Base-by-base conservation (phyloP, 2,888 invertebrate species). In the Alentia gelatinosa region DNA sequence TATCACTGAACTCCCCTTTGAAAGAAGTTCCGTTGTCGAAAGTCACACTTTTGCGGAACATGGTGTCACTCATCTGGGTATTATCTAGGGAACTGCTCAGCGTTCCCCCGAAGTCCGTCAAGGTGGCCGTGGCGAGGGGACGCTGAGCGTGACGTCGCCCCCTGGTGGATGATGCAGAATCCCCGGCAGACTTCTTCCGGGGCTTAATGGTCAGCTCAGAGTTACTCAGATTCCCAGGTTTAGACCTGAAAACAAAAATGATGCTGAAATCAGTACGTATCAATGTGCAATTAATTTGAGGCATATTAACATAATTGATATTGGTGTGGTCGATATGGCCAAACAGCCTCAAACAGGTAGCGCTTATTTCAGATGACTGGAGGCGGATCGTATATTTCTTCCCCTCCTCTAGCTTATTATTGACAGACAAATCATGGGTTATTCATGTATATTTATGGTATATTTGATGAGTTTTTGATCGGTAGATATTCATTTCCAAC, bases 41-140 rank as follows among this genome's bases (percentile, higher is more conserved):
- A 3, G 86, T 86, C n/a, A 86, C 86, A 50, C 47, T 47, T 30
- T 86, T 86, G 7, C 86, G 86, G 47, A 37, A 35, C 83, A 83
- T 35, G 83, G 26, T 47, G 30, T 86, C 86, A 33, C 15, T n/a
- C 30, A 42, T 42, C 7, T 83, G 23, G 83, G 39, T n/a, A 26
- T 35, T n/a, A 12, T 47, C 30, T 19, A 47, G 26, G 47, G 47
- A 47, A 26, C 47, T 30, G 26, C 26, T 30, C 12, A 86, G 30
- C 47, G 42, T 47, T 3, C 47, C 86, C 0, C 33, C 47, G 1
- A 33, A 4, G 42, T 42, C 30, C 1, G 30, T 42, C 4, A 26
- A 12, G 19, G 86, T 26, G 83, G 83, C 7, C 12, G 83, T 83
- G 83, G 39, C 39, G 37, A 83, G 37, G 26, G 47, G 86, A 12